These are phyloP conservation scores for Scotopteryx bipunctaria DNA, from an alignment of 2,888 invertebrate species.

Conservation along the genomic window DNA sequence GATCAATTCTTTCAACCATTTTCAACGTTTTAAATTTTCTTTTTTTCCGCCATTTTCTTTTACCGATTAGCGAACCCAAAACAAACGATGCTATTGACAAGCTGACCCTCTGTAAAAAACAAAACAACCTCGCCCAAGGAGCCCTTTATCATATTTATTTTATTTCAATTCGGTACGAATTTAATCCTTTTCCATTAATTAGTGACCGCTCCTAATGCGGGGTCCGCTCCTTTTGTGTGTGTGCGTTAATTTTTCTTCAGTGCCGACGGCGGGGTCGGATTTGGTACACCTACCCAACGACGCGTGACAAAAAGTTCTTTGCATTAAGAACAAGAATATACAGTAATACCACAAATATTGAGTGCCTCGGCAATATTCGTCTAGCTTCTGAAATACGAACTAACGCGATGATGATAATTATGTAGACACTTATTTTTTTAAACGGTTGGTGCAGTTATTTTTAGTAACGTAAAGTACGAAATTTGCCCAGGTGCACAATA, in stretches of 20 bases:
- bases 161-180: conserved; percentile 82
- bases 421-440: too few relatives aligned
- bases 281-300: conserved; percentile 38
- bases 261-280: conserved; percentile 54
- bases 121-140: conserved; percentile 55
- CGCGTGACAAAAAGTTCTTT: too few relatives aligned
- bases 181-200: conserved; percentile 84
- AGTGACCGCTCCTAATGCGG: conserved; percentile 78
- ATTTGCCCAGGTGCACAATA: too few relatives aligned
- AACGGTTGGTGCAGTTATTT: too few relatives aligned
- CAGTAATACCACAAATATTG: too few relatives aligned
- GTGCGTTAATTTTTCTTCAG: conserved; percentile 78
- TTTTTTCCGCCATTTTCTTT: conserved; percentile 24
- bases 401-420: too few relatives aligned
- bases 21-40: neutral
- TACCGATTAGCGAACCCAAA: conserved; percentile 40
- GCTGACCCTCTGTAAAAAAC: conserved; percentile 45
- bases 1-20: too few relatives aligned
- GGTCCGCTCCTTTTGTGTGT: conserved; percentile 58
- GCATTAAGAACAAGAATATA: too few relatives aligned
- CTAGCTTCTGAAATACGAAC: too few relatives aligned
- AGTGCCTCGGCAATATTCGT: too few relatives aligned
- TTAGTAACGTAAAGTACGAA: too few relatives aligned
- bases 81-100: conserved; percentile 62
- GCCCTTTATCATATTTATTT: conserved; percentile 82